Base-by-base conservation (phyloP, 2,113 vertebrate species). In the Perca schrenkii region DNA sequence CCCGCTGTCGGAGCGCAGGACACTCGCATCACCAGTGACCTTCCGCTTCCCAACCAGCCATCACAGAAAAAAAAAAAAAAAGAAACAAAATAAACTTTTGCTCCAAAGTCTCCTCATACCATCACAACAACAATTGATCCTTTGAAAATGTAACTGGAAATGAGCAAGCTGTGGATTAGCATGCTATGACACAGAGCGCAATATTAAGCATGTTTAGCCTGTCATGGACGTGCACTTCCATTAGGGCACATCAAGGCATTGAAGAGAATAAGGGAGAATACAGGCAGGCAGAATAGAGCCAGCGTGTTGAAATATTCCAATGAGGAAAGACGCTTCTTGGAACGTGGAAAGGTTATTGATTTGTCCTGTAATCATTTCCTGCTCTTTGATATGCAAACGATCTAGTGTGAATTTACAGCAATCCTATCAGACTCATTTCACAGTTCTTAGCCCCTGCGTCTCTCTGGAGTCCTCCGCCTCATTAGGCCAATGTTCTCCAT, bases 361-460 rank as follows among this genome's bases (percentile, higher is more conserved):
- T 97, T 96, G 97, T 97, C 96, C 97, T 96, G 97, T 97, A 97
- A 97, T 99, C 97, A 98, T 99, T 99, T 98, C 97, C 97, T 97
- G 96, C 97, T 99, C 97, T 99, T 99, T 99, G 98, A 99, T 98
- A 99, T 99, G 98, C 98, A 99, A 99, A 99, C 97, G 97, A 98
- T 97, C 97, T 94, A 93, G 96, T 95, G 97, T 98, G 98, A 98
- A 98, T 98, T 98, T 98, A 97, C 97, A 98, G 98, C 98, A 97
- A 96, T 98, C 96, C 97, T 97, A 98, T 99, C 98, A 98, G 98
- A 97, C 97, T 99, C 98, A 98, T 99, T 99, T 99, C 97, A 99
- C 97, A 98, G 95, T 98, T 97, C 97, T 98, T 97, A 98, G 97
- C 97, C 96, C 95, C 96, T 96, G 95, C 94, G 93, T 97, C 98